Conservation (phyloP, 2,113 vertebrate species). For the Halcyon malimbica region DNA sequence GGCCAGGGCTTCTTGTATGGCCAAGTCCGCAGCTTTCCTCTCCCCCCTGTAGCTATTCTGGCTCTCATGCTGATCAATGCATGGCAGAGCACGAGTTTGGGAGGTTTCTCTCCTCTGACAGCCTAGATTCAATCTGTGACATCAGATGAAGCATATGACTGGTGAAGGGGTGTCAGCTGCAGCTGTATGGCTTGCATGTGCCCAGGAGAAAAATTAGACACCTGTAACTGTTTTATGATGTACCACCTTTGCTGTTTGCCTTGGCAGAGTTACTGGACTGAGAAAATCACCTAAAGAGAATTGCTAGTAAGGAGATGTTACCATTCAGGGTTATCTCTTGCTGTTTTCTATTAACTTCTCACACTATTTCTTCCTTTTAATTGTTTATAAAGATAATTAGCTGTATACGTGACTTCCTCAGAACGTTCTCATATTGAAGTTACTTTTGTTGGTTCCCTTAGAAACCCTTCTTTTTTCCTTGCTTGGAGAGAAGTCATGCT, state of each 20-base stretch:
- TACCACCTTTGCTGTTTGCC: background rate
- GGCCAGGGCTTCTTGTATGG: background rate
- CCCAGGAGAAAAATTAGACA: background rate
- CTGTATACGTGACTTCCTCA: background rate
- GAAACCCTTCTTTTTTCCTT: background rate
- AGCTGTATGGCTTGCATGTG: rapidly evolving
- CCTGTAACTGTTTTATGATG: background rate
- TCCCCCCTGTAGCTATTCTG: background rate
- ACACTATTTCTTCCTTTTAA: background rate
- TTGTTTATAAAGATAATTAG: background rate
- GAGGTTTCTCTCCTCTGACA: background rate
- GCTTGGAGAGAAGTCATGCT: background rate
- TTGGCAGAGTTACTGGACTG: background rate
- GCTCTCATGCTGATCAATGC: background rate
- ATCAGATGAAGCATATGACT: background rate
- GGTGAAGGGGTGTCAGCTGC: background rate
- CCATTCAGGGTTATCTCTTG: background rate
- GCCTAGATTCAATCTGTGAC: background rate
- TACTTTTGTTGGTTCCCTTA: background rate
- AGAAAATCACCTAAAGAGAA: background rate
- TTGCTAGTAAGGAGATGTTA: background rate
- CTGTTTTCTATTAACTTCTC: background rate
- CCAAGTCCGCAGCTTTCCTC: background rate
- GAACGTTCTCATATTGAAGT: background rate
- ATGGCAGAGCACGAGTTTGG: rapidly evolving